Evolutionary conservation across 1,140 invertebrate species (phyloP), one percentile per base, ranked within the genome.

Genomic region (Psix sp.): DNA sequence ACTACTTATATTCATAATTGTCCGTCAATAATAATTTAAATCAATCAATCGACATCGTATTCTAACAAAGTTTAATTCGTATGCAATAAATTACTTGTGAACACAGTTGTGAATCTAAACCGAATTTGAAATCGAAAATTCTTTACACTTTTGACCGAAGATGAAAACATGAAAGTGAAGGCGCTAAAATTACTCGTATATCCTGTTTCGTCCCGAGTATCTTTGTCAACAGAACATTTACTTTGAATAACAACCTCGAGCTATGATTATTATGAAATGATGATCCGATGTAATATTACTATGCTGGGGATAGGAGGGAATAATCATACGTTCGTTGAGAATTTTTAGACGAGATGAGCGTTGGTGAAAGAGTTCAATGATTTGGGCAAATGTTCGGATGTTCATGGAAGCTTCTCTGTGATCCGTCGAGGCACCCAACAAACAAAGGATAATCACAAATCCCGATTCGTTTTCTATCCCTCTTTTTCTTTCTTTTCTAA

Each of bases 171-270:
- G 4, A 2, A 29, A 29, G 6, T 29, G 2, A 7, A 29, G n/a
- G 7, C 2, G 7, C n/a, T n/a, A 29, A 29, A 29, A 29, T 29
- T 7, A 2, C 7, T 29, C 21, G 9, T 5, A 10, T 29, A 10
- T 10, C 9, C 9, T 24, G n/a, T 10, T 65, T 56, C 16, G 18
- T 66, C 36, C 62, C 42, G 57, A 63, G 39, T 57, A 13, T 57
- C 62, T 66, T 66, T 66, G 62, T 66, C 62, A 66, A 66, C 62
- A 66, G 57, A 66, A 66, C 36, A 26, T 56, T 56, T 57, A 66
- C 33, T 66, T 49, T 56, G 18, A 57, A 57, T 63, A 66, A 67
- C 63, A 67, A 67, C 51, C 63, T 67, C 38, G 63, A 43, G 20
- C 45, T 67, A 67, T 67, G 31, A 59, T 67, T 67, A 67, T 67